Evolutionary conservation across 2,113 vertebrate species (phyloP), one percentile per base, ranked within the genome.

Genomic region (Hemiprocne comata): DNA sequence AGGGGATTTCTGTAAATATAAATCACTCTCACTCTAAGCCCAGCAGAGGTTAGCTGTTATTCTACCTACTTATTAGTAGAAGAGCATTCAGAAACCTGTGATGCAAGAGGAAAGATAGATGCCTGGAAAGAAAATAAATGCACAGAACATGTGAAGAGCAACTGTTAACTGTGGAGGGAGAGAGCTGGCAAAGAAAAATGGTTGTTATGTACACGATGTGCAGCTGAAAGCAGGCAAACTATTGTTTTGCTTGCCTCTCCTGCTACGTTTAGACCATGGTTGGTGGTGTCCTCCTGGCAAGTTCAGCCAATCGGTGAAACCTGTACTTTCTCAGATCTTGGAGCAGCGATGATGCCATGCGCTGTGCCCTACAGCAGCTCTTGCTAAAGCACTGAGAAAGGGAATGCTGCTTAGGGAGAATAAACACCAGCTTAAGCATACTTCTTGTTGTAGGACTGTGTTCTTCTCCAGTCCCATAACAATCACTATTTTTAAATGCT

Each of bases 21-120:
- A 60, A 57, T 50, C 8, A 12, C 34, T 62, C 8, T 46, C 0
- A 0, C 66, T 76, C 18, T 15, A 61, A 66, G n/a, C 10, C 23
- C 33, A 50, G 28, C 29, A 62, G 40, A 83, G 24, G 3, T 65
- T 69, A 70, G 2, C 26, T 79, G 31, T 26, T 83, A 9, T 6
- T 86, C 34, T 66, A 9, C n/a, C 29, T 58, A 46, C 40, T 54
- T 90, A 21, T 16, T 79, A 29, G 8, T 34, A 21, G 2, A 81
- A 58, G 36, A 66, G 36, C 11, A 7, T 66, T 76, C 26, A 50
- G 61, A 70, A 71, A 54, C 18, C 46, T 0, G 0, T 54, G 51
- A 28, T 17, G 9, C 12, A 34, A 72, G 23, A 61, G 28, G 24
- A 61, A 76, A 36, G 44, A 40, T 1, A 29, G 33, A 89, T 66